Evolutionary conservation across 2,797 vertebrate species (phyloP).

Genomic region (Silurus lanzhouensis): DNA sequence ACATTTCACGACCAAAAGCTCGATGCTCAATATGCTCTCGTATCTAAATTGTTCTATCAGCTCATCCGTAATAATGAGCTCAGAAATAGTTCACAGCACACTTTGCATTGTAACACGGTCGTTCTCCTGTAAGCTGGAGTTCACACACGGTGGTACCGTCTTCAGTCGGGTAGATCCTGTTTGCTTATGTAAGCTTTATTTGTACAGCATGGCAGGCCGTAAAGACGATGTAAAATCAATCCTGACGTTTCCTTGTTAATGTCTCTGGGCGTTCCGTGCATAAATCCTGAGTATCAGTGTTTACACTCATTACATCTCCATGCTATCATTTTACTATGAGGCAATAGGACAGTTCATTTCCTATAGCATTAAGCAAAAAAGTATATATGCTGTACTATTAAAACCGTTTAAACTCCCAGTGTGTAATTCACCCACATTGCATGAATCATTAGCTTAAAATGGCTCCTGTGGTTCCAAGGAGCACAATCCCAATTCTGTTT

Average conservation of each 20-base stretch:
- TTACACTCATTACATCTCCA: not conserved
- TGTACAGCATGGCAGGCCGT: not conserved
- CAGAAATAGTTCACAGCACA: too few species aligned
- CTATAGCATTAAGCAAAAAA: not conserved
- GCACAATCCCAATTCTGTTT: not conserved
- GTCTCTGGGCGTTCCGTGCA: not conserved
- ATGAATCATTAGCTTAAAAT: slow-evolving; percentile 26
- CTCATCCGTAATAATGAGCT: not conserved
- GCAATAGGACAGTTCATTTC: too few species aligned
- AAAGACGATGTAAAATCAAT: not conserved
- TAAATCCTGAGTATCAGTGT: not conserved
- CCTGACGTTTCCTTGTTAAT: not conserved
- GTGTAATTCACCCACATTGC: slow-evolving; percentile 19
- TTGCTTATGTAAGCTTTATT: slow-evolving; percentile 8
- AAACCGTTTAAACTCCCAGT: not conserved
- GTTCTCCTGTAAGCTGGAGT: not conserved
- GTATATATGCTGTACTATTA: not conserved
- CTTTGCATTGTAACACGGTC: not conserved
- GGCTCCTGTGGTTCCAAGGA: not conserved
- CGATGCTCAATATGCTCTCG: not conserved
- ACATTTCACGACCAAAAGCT: not conserved
- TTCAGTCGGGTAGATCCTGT: not conserved
- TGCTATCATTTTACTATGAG: not conserved
- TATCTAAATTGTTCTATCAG: not conserved
- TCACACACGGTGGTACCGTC: not conserved